phyloP scores from a whole-genome alignment of 2,797 vertebrate species.

The Pangasius macronema region DNA sequence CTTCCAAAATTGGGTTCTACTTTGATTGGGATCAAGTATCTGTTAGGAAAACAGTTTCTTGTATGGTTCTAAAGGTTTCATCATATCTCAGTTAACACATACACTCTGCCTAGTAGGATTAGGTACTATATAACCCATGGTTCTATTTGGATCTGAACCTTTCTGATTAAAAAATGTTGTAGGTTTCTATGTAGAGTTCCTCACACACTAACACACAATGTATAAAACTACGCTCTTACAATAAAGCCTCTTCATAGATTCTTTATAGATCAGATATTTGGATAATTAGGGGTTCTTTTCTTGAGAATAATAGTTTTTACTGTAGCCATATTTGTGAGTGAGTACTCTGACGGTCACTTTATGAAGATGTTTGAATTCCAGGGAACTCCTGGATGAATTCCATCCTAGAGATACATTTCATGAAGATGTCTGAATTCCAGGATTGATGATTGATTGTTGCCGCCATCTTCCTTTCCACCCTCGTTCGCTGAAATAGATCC shows the following conservation, averaged over 20 bases:
- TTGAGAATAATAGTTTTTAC: not conserved
- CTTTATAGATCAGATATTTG: not conserved
- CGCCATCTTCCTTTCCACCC: too few relatives aligned
- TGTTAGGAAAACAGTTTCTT: not conserved
- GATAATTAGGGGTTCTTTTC: not conserved
- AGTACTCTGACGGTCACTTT: not conserved
- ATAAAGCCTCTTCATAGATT: not conserved
- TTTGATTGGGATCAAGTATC: not conserved
- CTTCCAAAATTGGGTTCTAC: not conserved
- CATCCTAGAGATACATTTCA: not conserved
- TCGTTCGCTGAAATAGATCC: not conserved
- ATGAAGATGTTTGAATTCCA: not conserved
- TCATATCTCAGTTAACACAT: not conserved
- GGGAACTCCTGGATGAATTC: not conserved
- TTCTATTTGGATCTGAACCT: too few relatives aligned
- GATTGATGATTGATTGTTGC: not conserved
- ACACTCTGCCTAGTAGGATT: not conserved
- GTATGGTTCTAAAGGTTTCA: not conserved
- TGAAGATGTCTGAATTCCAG: not conserved
- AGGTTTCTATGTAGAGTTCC: too few relatives aligned
- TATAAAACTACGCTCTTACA: not conserved
- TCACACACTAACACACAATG: not conserved
- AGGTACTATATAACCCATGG: too few relatives aligned
- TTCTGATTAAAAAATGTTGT: too few relatives aligned
- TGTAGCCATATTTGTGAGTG: not conserved